Evolutionary conservation across 2,888 invertebrate genomes (phyloP).

Genomic region (Deilephila elpenor): DNA sequence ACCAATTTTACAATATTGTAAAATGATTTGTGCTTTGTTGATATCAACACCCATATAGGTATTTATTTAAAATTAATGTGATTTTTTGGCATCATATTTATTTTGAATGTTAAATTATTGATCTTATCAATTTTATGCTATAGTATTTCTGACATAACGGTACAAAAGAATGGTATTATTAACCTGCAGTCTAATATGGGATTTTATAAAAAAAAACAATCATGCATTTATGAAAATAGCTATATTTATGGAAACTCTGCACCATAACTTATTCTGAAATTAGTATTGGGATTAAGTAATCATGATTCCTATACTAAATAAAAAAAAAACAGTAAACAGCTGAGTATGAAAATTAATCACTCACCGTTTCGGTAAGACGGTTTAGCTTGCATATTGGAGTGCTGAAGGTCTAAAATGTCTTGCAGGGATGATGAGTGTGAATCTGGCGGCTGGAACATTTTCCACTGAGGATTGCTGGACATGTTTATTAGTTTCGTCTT

Average conservation of each 20-base stretch:
- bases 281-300: not conserved
- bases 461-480: constrained; percentile 95
- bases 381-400: constrained; percentile 81
- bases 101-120: too few relatives aligned
- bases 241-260: not conserved
- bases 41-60: not conserved
- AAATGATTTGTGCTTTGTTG: not conserved
- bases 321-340: not conserved
- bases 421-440: constrained; percentile 93
- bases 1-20: not conserved
- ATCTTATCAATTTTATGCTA: too few relatives aligned
- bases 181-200: not conserved
- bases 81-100: not conserved
- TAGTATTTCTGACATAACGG: not conserved
- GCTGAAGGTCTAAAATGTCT: constrained; percentile 91
- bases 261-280: not conserved
- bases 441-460: constrained; percentile 95
- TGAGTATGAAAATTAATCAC: constrained; percentile 40
- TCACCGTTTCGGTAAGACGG: constrained; percentile 84
- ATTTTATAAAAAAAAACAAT: not conserved
- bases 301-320: not conserved
- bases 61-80: not conserved
- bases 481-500: constrained; percentile 75
- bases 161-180: not conserved
- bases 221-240: not conserved